Percentiles rank a stretch among this genome's conserved stretches.
Conservation (phyloP, 2,113 vertebrate species). For the Chamaetylas fuelleborni region DNA sequence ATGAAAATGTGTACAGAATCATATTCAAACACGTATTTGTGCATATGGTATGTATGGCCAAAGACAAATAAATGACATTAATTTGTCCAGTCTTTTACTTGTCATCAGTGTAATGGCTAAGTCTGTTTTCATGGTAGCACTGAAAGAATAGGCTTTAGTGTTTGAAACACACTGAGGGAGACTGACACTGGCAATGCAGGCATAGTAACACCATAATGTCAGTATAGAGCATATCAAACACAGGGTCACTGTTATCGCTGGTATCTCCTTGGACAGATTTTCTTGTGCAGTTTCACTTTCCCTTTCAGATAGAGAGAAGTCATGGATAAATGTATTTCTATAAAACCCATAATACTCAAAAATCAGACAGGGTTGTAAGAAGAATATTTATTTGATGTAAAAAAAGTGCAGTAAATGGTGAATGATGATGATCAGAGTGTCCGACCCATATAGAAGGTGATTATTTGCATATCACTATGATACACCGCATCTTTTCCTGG, state of each 20-base stretch:
- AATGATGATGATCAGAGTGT: not conserved
- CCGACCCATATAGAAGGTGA: not conserved
- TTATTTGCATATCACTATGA: not conserved
- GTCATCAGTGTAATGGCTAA: not conserved
- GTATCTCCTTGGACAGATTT: not conserved
- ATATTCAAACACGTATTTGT: not conserved
- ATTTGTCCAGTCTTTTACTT: not conserved
- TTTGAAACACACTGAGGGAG: not conserved
- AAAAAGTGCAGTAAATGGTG: not conserved
- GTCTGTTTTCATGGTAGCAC: not conserved
- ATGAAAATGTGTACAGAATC: not conserved
- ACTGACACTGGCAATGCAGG: not conserved
- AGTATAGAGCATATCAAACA: not conserved
- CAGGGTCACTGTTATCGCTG: not conserved
- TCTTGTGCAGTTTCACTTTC: not conserved
- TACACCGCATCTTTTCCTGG: not conserved
- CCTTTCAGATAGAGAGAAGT: not conserved
- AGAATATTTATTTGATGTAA: not conserved
- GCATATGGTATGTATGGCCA: not conserved
- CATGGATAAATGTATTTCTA: not conserved
- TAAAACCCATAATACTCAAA: not conserved
- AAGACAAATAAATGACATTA: not conserved
- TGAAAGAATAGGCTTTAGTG: not conserved
- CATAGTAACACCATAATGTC: not conserved
- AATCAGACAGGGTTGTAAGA: not conserved